Evolutionary conservation across 2,888 invertebrate genomes (phyloP), one percentile per base, ranked within the genome.

Genomic region (Drymonia ruficornis): DNA sequence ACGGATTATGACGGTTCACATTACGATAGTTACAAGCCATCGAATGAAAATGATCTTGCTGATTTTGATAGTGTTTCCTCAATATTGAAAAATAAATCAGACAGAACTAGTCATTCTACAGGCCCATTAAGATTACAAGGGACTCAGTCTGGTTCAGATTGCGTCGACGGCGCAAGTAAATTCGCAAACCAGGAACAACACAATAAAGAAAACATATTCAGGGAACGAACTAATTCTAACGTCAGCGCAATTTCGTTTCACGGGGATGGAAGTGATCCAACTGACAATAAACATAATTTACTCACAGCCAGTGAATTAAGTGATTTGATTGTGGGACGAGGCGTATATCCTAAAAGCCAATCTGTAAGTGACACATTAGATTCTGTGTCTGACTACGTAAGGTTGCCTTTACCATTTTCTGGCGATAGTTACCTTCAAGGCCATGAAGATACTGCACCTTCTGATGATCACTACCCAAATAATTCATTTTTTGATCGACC

Each of bases 331-430:
- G 97, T 97, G 0, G 97, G 97, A 0, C 92, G 96, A 55, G 95
- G 95, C 19, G 94, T 95, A 16, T 97, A 97, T 87, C 97, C 93
- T 38, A 91, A 91, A 74, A 86, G 83, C 62, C 96, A 96, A 76
- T 96, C 97, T 0, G 96, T 97, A 42, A 97, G 97, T 72, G 95
- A 96, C 67, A 97, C 97, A 0, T 93, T 98, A 74, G 97, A 98
- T 81, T 97, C 98, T 0, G 97, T 97, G 74, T 97, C 97, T 29
- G 98, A 98, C 83, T 98, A 98, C 80, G 98, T 98, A 1, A 96
- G 97, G 58, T 89, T 97, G 76, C 95, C 95, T 1, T 72, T 94
- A 50, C 93, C 94, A 0, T 91, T 94, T 78, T 87, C 80, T 65
- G 94, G 94, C 19, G 93, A 94, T 67, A 94, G 94, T 77, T 94